Base-by-base conservation (phyloP, 2,888 invertebrate species). In the Antheraea yamamai region DNA sequence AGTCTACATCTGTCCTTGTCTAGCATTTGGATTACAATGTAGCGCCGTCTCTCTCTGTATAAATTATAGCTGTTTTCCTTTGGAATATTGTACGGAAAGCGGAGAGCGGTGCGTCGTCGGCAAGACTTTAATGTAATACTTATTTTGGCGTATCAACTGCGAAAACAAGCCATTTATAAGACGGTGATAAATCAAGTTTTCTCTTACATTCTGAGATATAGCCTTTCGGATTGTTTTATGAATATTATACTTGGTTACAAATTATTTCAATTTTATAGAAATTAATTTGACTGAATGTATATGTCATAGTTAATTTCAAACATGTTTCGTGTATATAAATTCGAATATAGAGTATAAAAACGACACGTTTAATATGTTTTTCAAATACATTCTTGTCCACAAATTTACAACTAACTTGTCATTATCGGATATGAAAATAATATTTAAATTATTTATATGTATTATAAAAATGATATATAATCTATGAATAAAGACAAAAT, bases 21-120 rank as follows among this genome's bases (percentile, higher is more conserved):
- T 83, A 78, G 81, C 78, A 76, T 77, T 75, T 76, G 75, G 76
- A 76, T 78, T 79, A 74, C 70, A n/a, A 75, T 87, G 82, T 85
- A 76, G 79, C 80, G 77, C 80, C 77, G 76, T 87, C 88, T 82
- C 87, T 77, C 80, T 88, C 86, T 79, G 82, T 88, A 87, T 90
- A 92, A 90, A 87, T 91, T 90, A 92, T 90, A 83, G 88, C 88
- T 90, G 89, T 92, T 92, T 92, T 91, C 88, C 89, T 88, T 86
- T 83, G 84, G 88, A 88, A 90, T 88, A 88, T 87, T 87, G 86
- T 84, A 88, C 85, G 85, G 85, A 79, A 85, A 85, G 83, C 80
- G 84, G 82, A 82, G 79, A 86, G 82, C 80, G 82, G 83, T 76
- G 64, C 64, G 64, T 70, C 70, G 70, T 81, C 79, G 83, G 83